A percentile compares a stretch with the other conserved stretches of the same genome.
These are phyloP conservation scores for Paragorgia papillata DNA, from an alignment of 92 coral and sea anemone genomes.

Conservation along the genomic window DNA sequence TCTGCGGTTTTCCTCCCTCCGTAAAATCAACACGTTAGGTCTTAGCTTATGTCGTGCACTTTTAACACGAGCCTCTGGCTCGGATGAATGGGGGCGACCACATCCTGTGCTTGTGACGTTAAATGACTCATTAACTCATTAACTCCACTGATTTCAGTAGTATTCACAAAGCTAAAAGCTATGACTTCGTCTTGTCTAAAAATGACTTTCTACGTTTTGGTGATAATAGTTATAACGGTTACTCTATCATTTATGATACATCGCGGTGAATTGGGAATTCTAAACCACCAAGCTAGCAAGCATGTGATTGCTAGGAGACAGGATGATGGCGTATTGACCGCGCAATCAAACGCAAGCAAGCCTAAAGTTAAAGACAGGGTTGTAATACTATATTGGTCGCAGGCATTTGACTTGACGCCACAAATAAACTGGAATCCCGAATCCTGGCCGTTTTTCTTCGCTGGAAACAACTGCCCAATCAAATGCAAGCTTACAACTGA, in stretches of 20 bases:
- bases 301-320: neutral
- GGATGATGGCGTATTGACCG: neutral
- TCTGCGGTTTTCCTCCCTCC: no score
- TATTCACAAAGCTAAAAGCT: neutral
- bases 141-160: no score
- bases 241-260: neutral
- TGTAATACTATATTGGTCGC: constrained; percentile 85
- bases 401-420: constrained; percentile 75
- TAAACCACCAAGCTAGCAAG: no score
- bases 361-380: constrained; percentile 28
- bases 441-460: constrained; percentile 94
- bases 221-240: neutral
- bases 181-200: neutral
- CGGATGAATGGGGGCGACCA: no score
- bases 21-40: no score
- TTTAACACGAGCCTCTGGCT: no score
- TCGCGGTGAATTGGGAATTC: no score
- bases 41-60: no score
- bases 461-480: constrained; percentile 89
- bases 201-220: neutral
- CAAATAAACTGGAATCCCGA: constrained; percentile 62
- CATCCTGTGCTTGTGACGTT: no score
- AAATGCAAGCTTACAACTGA: constrained; percentile 86
- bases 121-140: no score
- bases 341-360: no score